Evolutionary conservation across 2,113 vertebrate species (phyloP).

Genomic region (Lagopus leucura): DNA sequence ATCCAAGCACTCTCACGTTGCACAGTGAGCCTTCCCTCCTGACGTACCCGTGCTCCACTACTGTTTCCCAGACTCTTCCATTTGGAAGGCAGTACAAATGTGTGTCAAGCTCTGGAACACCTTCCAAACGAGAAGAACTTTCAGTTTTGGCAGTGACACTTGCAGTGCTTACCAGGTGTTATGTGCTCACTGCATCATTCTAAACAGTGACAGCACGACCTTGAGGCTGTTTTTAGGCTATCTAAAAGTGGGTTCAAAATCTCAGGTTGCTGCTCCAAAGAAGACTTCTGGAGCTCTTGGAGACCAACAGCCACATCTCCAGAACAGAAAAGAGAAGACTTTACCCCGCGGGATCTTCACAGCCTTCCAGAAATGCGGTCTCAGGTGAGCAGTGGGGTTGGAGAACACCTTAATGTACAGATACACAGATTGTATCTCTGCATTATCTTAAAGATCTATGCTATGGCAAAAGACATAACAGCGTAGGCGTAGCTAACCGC

Average conservation of each 20-base stretch:
- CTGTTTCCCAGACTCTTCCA: neutral
- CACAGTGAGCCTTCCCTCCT: neutral
- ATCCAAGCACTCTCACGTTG: neutral
- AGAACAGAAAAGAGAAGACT: neutral
- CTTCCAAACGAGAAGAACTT: slow-evolving; percentile 17
- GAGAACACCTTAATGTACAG: neutral
- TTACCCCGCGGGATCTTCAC: neutral
- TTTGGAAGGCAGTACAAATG: neutral
- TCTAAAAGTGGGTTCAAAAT: neutral
- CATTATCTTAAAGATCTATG: neutral
- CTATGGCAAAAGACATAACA: neutral
- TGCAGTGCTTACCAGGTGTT: neutral
- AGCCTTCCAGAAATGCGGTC: neutral
- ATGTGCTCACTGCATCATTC: neutral
- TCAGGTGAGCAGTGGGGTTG: neutral
- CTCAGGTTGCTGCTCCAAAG: neutral
- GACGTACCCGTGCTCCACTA: neutral
- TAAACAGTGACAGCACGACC: neutral
- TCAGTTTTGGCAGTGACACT: neutral
- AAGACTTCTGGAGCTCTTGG: neutral
- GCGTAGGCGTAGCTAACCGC: neutral
- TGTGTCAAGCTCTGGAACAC: neutral
- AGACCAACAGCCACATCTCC: neutral
- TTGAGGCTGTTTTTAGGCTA: neutral
- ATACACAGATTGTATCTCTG: neutral